Evolutionary conservation across 2,113 vertebrate species (phyloP), one percentile per base, ranked within the genome.

Genomic region (Crypturellus undulatus): DNA sequence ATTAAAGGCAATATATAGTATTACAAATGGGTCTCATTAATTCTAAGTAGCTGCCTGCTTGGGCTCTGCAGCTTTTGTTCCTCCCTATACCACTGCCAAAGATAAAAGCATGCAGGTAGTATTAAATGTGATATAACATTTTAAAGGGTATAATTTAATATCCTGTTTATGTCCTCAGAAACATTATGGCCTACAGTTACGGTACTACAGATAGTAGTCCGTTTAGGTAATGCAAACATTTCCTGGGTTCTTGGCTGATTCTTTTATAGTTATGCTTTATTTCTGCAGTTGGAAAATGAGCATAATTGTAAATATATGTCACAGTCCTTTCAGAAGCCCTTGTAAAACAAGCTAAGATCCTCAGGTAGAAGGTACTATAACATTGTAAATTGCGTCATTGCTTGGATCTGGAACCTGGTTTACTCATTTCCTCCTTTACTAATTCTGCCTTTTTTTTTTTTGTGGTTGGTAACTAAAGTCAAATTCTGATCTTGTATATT

Each of bases 21-120:
- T 68, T 94, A 79, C 22, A 68, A 92, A 93, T 62, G 42, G 16
- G 70, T 75, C 54, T 83, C 26, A 54, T 92, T 84, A 83, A 90
- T 92, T 88, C 49, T 84, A 69, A 79, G 38, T 65, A 64, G 54
- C 12, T 78, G 42, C 7, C 4, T 93, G 17, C 47, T 92, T 84
- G 21, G 51, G 16, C 25, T 92, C 19, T 78, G 49, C 78, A 89
- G 28, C 83, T 90, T 51, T 32, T 75, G 16, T 85, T 36, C 72
- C 42, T 81, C 21, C n/a, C 7, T 77, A 64, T 77, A 49, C 9
- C 36, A 26, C 52, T 73, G 75, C 52, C 65, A 77, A 80, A 94
- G 38, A 58, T 2, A 62, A 58, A 84, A 89, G 10, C 25, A 52
- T n/a, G 19, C 51, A 30, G 24, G 51, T 85, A 73, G 21, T 60